These are phyloP conservation scores for Passer montanus DNA, from an alignment of 2,113 vertebrate species.

Conservation along the genomic window DNA sequence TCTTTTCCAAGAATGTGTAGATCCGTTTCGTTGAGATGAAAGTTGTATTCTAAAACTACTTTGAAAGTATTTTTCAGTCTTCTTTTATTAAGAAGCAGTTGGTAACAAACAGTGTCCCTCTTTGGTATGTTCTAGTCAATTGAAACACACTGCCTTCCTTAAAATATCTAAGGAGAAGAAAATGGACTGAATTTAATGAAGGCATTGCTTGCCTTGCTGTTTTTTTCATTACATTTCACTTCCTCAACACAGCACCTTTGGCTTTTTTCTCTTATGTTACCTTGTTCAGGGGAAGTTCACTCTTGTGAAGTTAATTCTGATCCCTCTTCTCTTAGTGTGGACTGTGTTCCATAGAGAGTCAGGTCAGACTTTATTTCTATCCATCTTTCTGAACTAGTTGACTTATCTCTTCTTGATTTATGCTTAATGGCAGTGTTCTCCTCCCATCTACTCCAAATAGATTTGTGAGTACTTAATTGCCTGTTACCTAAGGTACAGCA, in stretches of 20 bases:
- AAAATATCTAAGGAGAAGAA: not conserved
- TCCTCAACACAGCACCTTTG: not conserved
- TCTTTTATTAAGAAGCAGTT: not conserved
- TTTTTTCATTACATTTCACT: not conserved
- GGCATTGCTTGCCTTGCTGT: not conserved
- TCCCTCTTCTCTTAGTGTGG: not conserved
- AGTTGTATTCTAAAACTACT: not conserved
- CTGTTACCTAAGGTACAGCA: not conserved
- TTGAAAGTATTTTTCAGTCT: not conserved
- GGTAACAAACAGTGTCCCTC: not conserved
- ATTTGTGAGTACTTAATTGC: not conserved
- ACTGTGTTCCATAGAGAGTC: not conserved
- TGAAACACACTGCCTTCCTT: not conserved
- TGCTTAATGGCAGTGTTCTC: not conserved
- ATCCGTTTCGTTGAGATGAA: not conserved
- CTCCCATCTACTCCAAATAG: not conserved
- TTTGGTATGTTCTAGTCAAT: not conserved
- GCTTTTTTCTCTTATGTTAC: not conserved
- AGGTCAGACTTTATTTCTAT: conserved; percentile 10
- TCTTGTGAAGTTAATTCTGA: not conserved
- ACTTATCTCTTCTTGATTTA: not conserved
- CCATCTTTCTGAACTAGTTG: not conserved
- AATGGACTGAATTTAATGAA: not conserved
- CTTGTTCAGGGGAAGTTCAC: not conserved
- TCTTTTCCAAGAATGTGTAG: not conserved